Evolutionary conservation across 2,888 invertebrate genomes (phyloP).

Genomic region (Oscheius myriophilus): DNA sequence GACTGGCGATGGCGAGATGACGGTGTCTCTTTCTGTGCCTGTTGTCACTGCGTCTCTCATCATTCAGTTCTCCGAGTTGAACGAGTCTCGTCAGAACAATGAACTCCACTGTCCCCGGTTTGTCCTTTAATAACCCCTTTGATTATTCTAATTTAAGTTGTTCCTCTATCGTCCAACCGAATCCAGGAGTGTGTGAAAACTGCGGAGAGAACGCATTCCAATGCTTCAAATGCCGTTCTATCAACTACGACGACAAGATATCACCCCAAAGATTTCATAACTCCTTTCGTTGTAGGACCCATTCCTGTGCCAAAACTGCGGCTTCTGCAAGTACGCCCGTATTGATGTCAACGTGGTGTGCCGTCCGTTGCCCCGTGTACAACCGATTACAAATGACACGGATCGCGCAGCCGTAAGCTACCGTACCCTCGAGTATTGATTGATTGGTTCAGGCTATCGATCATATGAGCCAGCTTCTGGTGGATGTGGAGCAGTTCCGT

Average conservation of each 20-base stretch:
- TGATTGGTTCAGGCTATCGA: constrained; percentile 67
- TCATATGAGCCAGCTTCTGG: constrained; percentile 87
- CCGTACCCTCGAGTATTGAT: neutral
- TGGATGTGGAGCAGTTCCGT: constrained; percentile 93
- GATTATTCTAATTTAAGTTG: constrained; percentile 74
- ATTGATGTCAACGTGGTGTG: constrained; percentile 93
- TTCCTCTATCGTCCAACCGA: constrained; percentile 93
- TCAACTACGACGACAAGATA: constrained; percentile 93
- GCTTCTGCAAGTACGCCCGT: constrained; percentile 98
- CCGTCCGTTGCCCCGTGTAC: constrained; percentile 90
- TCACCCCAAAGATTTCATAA: neutral
- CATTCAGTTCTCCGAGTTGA: constrained; percentile 97
- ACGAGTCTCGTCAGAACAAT: constrained; percentile 91
- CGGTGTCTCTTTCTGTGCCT: constrained; percentile 74
- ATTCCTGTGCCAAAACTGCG: constrained; percentile 96
- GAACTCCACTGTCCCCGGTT: constrained; percentile 56
- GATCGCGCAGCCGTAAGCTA: constrained; percentile 81
- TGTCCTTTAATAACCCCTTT: neutral
- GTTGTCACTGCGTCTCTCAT: constrained; percentile 97
- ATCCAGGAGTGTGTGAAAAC: constrained; percentile 95
- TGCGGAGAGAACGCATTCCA: constrained; percentile 99
- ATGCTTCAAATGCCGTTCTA: constrained; percentile 96
- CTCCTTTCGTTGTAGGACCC: constrained; percentile 78
- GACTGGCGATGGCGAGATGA: constrained; percentile 30
- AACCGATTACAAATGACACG: constrained; percentile 95